Evolutionary conservation across 2,797 vertebrate genomes (phyloP), one percentile per base, ranked within the genome.

Genomic region (Octomys mimax): DNA sequence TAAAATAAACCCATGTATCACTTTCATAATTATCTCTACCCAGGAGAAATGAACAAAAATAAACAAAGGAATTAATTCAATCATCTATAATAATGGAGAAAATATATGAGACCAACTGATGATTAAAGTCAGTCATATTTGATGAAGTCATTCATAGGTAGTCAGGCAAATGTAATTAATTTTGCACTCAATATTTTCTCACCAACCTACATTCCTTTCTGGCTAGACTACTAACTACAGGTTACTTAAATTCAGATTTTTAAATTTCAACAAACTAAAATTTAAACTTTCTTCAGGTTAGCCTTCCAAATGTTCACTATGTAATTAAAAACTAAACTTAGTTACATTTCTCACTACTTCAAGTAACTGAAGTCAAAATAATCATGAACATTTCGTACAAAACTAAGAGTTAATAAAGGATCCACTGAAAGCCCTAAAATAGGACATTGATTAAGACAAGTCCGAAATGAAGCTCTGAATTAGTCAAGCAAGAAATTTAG

Each of bases 211-310:
- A 49, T 46, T 89, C 66, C 24, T 78, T 88, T 28, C 73, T 68
- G 66, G 19, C 9, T 78, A 54, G 24, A 52, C n/a, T 91, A 94
- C 9, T 59, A 91, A 87, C 42, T 64, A 13, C 68, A 92, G 4
- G 16, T 22, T 39, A 66, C 46, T 92, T 68, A 70, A 90, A 88
- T 68, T 62, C 3, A 52, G 0, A 31, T 49, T 88, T 92, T 68
- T n/a, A 39, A 87, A 46, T 77, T 96, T 87, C 87, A 94, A 92
- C 49, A 52, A 80, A 86, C 7, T 33, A 66, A 75, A 82, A 57
- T 83, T 89, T 87, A 75, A 93, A 78, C 68, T 75, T 68, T 84
- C 46, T 22, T 93, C 49, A 62, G 33, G 31, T 90, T 86, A 78
- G 52, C 26, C 19, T 92, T 82, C 52, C 36, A 77, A 93, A 83